Evolutionary conservation across 2,797 vertebrate species (phyloP).

Genomic region (Thamnophis elegans): DNA sequence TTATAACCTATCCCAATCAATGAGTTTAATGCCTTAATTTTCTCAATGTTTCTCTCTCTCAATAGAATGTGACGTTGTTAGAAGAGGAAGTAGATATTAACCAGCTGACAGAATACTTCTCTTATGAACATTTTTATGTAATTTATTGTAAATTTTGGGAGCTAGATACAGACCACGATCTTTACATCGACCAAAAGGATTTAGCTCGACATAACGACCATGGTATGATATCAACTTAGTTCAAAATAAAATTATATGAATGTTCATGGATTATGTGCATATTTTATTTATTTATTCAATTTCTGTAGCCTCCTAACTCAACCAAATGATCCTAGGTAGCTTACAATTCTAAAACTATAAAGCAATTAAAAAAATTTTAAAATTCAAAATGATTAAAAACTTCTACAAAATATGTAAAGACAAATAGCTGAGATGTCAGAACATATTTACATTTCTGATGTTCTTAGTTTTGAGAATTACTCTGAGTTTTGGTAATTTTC

Average conservation of each 20-base stretch:
- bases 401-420: background rate
- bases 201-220: constrained; percentile 90
- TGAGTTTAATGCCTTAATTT: background rate
- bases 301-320: background rate
- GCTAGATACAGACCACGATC: constrained; percentile 94
- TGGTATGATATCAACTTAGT: constrained; percentile 79
- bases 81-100: constrained; percentile 94
- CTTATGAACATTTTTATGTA: constrained; percentile 97
- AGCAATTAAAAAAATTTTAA: background rate
- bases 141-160: constrained; percentile 99
- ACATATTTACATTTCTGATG: background rate
- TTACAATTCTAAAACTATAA: background rate
- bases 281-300: background rate
- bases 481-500: background rate
- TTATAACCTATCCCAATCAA: background rate
- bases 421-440: background rate
- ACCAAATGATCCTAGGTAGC: background rate
- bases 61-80: constrained; percentile 86
- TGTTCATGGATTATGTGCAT: background rate
- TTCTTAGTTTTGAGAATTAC: background rate
- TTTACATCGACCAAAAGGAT: constrained; percentile 89
- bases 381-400: background rate
- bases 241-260: background rate
- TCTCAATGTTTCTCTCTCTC: constrained; percentile 41
- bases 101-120: constrained; percentile 94